Conservation (phyloP, 2,797 vertebrate genomes). For the Parambassis ranga region DNA sequence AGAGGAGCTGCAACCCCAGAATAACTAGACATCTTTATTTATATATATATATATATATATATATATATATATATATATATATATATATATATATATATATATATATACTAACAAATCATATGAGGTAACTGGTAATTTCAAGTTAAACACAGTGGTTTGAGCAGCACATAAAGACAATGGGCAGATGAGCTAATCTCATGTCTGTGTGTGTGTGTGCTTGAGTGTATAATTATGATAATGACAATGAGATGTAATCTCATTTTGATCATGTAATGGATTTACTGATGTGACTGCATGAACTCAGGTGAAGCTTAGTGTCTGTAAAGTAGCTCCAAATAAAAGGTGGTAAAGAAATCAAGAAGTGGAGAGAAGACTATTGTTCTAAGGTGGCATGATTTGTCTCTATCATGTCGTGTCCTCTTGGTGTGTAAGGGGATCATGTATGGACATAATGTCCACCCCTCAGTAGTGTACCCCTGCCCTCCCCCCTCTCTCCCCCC, state of each 20-base stretch:
- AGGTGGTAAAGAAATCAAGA: not conserved
- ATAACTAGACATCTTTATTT: no score
- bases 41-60: no score
- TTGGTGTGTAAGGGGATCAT: conserved; percentile 18
- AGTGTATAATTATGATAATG: no score
- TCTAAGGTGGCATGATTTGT: not conserved
- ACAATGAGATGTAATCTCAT: not conserved
- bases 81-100: no score
- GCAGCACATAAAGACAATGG: not conserved
- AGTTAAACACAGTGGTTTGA: no score
- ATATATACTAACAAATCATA: no score
- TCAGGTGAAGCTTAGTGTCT: not conserved
- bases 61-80: no score
- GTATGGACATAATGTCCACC: conserved; percentile 26
- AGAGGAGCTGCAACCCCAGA: no score
- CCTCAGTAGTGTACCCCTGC: conserved; percentile 42
- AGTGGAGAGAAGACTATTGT: not conserved
- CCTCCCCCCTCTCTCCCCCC: conserved; percentile 15
- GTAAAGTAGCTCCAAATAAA: not conserved
- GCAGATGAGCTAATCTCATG: not conserved
- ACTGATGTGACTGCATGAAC: not conserved
- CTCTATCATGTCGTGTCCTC: conserved; percentile 22
- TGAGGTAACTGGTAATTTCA: no score
- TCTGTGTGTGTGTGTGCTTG: not conserved
- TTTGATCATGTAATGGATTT: not conserved